Percentiles rank a stretch among this genome's conserved stretches.
phyloP scores from a whole-genome alignment of 2,797 vertebrate genomes.

The Neolamprologus multifasciatus region DNA sequence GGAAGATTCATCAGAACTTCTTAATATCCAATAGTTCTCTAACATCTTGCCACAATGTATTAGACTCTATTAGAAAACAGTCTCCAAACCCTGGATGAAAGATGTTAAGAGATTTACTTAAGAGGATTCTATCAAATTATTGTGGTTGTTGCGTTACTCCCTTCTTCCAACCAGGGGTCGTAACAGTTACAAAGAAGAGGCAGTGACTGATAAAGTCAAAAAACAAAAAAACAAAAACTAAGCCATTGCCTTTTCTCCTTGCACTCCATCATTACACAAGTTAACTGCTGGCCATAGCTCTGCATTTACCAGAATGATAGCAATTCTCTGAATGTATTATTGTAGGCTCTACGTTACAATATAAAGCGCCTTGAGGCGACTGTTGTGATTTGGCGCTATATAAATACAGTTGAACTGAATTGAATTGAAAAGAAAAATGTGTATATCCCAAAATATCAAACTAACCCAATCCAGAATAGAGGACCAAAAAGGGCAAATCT shows the following conservation, averaged over 20 bases:
- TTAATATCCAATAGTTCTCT: not conserved
- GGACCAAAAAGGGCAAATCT: not conserved
- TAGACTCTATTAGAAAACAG: not conserved
- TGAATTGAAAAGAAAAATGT: not conserved
- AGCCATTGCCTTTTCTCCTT: not conserved
- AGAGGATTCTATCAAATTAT: not conserved
- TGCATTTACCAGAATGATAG: not conserved
- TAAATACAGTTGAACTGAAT: not conserved
- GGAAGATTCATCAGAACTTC: not conserved
- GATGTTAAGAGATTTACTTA: not conserved
- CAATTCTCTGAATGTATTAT: not conserved
- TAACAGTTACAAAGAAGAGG: not conserved
- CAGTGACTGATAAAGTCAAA: not conserved
- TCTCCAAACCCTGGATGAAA: not conserved
- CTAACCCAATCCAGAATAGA: not conserved
- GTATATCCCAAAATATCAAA: not conserved
- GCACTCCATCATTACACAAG: not conserved
- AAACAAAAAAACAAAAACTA: not conserved
- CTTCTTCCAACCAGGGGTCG: not conserved
- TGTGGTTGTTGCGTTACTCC: not conserved
- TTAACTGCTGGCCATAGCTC: not conserved
- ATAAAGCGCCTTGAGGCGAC: not conserved
- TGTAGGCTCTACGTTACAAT: not conserved
- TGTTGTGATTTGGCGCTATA: not conserved
- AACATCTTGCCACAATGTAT: not conserved